phyloP scores from a whole-genome alignment of 2,888 invertebrate genomes.

The Leptothorax acervorum region DNA sequence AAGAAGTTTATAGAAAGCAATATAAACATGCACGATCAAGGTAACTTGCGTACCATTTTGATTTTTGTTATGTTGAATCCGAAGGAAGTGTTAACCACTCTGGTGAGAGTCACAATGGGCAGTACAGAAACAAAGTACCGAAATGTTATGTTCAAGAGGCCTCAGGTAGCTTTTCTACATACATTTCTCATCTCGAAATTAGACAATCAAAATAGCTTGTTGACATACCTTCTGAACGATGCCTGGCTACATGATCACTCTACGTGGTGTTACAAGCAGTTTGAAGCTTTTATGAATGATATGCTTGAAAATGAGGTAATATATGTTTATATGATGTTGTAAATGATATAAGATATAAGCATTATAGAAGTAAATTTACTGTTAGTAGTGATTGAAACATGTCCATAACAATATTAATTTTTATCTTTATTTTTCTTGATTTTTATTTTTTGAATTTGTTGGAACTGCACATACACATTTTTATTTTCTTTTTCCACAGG shows the following conservation, averaged over 20 bases:
- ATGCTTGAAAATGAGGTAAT: slow-evolving; percentile 54
- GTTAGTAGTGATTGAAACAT: not conserved
- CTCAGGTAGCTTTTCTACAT: slow-evolving; percentile 71
- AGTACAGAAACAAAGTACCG: slow-evolving; percentile 64
- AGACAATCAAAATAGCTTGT: slow-evolving; percentile 63
- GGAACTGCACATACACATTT: not conserved
- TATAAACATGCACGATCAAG: slow-evolving; percentile 66
- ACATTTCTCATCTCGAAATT: slow-evolving; percentile 76
- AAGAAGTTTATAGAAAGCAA: slow-evolving; percentile 73
- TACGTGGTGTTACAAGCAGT: slow-evolving; percentile 74
- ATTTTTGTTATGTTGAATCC: slow-evolving; percentile 76
- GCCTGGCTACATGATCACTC: slow-evolving; percentile 70
- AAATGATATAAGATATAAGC: not conserved
- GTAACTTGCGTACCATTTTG: slow-evolving; percentile 61
- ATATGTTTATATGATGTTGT: not conserved
- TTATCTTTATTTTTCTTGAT: not conserved
- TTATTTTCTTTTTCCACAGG: not conserved
- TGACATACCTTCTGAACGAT: slow-evolving; percentile 60
- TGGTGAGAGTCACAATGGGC: slow-evolving; percentile 79
- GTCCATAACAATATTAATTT: not conserved
- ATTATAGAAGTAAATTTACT: not conserved
- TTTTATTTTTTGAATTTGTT: not conserved
- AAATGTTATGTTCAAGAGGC: slow-evolving; percentile 73
- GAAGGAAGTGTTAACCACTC: slow-evolving; percentile 72
- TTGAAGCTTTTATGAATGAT: slow-evolving; percentile 67